Percentiles rank a stretch among this genome's conserved stretches.
Conservation (phyloP, 2,797 vertebrate genomes). For the Microchirus variegatus region DNA sequence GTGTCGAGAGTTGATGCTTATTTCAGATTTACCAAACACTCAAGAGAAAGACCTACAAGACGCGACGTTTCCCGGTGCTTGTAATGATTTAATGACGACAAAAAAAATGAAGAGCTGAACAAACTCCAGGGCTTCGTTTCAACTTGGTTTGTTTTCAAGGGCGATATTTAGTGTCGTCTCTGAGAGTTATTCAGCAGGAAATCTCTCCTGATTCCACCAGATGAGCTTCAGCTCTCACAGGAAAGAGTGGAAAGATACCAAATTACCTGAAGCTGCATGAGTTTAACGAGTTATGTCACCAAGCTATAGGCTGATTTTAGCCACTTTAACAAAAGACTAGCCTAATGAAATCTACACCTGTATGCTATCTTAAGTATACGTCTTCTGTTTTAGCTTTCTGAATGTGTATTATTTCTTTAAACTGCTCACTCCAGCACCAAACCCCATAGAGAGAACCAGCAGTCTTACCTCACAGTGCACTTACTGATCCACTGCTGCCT, state of each 20-base stretch:
- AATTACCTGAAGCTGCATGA: no score
- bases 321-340: no score
- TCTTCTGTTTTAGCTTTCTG: no score
- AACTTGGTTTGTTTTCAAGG: conserved; percentile 27
- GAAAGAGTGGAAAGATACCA: conserved; percentile 2
- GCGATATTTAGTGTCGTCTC: conserved; percentile 14
- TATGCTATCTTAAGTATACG: no score
- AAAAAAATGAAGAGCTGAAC: conserved; percentile 1
- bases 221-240: conserved; percentile 12
- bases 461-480: no score
- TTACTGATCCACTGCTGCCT: no score
- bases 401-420: no score
- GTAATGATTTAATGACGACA: conserved; percentile 20
- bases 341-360: no score
- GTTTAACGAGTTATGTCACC: no score
- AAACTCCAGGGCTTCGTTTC: conserved; percentile 15
- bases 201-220: conserved; percentile 12
- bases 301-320: no score
- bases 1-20: background rate
- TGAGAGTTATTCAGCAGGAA: conserved; percentile 24
- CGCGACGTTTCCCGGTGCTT: background rate
- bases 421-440: no score
- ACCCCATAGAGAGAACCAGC: no score
- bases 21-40: conserved; percentile 2
- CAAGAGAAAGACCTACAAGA: background rate